These are phyloP conservation scores for Thymelicus sylvestris DNA, from an alignment of 2,888 invertebrate species.

Conservation along the genomic window DNA sequence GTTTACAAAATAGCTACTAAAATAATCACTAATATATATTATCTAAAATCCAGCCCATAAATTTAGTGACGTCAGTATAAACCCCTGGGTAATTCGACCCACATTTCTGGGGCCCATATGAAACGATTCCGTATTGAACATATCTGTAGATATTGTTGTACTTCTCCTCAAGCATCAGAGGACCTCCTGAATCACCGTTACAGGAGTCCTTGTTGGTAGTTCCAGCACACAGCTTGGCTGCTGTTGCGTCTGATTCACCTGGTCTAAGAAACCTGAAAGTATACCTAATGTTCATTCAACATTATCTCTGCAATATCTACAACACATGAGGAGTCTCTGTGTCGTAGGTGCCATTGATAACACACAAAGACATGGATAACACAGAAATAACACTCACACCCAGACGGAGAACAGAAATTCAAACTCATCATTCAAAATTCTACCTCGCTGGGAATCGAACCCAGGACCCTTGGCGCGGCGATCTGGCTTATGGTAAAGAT, in stretches of 20 bases:
- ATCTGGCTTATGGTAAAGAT: too few species aligned
- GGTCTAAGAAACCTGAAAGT: conserved; percentile 6
- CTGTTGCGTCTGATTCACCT: conserved; percentile 9
- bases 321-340: too few species aligned
- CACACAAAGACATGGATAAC: too few species aligned
- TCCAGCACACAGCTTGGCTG: conserved; percentile 62
- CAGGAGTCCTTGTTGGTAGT: conserved; percentile 83
- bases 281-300: too few species aligned
- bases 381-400: too few species aligned
- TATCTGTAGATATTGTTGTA: conserved; percentile 38
- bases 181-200: conserved; percentile 87
- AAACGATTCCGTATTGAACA: conserved; percentile 55
- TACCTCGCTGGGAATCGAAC: too few species aligned
- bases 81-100: conserved; percentile 63
- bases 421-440: too few species aligned
- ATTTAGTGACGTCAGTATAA: conserved; percentile 67
- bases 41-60: conserved; percentile 65
- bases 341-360: too few species aligned
- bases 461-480: too few species aligned
- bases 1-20: neutral
- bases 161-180: conserved; percentile 68
- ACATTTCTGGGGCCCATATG: conserved; percentile 48
- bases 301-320: too few species aligned
- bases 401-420: too few species aligned
- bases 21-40: conserved; percentile 40